phyloP scores from a whole-genome alignment of 2,113 vertebrate species.

The Phalacrocorax carbo region DNA sequence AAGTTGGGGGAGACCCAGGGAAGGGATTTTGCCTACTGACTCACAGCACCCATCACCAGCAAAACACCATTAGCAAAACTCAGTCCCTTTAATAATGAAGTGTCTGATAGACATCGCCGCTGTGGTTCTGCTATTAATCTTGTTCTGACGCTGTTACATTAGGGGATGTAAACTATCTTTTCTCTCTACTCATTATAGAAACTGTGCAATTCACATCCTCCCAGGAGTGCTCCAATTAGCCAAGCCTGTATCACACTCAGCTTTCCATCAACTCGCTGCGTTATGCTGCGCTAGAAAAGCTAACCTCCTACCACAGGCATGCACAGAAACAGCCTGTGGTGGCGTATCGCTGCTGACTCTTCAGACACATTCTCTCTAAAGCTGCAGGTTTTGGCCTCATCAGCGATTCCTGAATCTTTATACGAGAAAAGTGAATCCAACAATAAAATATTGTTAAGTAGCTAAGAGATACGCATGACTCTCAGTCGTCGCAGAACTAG shows the following conservation, averaged over 20 bases:
- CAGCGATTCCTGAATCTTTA: conserved; percentile 43
- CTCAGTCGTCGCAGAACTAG: background rate
- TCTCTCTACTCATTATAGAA: conserved; percentile 59
- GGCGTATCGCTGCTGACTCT: conserved; percentile 6
- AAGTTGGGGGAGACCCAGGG: conserved; percentile 5
- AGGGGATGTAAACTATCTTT: conserved; percentile 61
- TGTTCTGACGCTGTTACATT: conserved; percentile 36
- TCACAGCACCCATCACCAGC: conserved; percentile 18
- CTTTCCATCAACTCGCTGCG: conserved; percentile 40
- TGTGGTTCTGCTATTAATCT: conserved; percentile 56
- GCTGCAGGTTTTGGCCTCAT: conserved; percentile 54
- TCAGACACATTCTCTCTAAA: conserved; percentile 53
- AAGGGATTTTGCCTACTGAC: conserved; percentile 27
- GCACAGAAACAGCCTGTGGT: conserved; percentile 28
- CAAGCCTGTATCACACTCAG: conserved; percentile 28
- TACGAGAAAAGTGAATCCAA: background rate
- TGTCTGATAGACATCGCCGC: conserved; percentile 3
- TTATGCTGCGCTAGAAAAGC: background rate
- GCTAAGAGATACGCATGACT: background rate
- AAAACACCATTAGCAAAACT: conserved; percentile 32
- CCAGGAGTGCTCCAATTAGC: conserved; percentile 67
- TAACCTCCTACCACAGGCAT: background rate
- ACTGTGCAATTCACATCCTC: conserved; percentile 53
- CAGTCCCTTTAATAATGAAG: conserved; percentile 46
- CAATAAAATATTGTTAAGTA: background rate